Base-by-base conservation (phyloP, 2,113 vertebrate genomes). In the Camarhynchus parvulus region DNA sequence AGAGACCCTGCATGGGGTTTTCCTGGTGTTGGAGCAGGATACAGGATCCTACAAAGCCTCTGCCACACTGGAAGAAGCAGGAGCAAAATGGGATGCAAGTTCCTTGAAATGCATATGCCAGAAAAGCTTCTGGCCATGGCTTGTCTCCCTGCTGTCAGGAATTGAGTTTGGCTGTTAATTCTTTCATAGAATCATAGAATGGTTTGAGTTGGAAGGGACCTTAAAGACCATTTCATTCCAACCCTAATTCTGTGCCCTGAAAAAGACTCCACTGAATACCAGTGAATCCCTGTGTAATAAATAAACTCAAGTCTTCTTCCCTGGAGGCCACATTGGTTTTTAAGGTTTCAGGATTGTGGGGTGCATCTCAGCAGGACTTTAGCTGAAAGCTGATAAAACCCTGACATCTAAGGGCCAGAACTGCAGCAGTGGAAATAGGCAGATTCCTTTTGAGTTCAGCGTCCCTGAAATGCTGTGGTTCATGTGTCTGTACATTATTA, bases 1-100 rank as follows among this genome's bases (percentile, higher is more conserved):
- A 49, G 3, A 1, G 1, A 28, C 18, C 17, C 42, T 82, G 64
- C 18, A 4, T 1, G 0, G 64, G 10, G 10, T 78, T 84, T 47
- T 83, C 21, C 15, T 55, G 47, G 15, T 47, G 18, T 23, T 53
- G 30, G 42, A 82, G n/a, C 23, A 47, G 66, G 44, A 62, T 42
- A 24, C 16, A 41, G 64, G 15, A 55, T 74, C 58, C 37, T 67
- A 33, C 5, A 4, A 52, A 82, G 15, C 44, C 25, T 87, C 33
- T 33, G 37, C n/a, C 31, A 35, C 10, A 12, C 28, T 10, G 39
- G 53, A 64, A 77, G 39, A 67, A 80, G 31, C 1, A 2, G 55
- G 22, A 87, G 24, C 24, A 55, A 59, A 72, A 77, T 59, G 16
- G 39, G 35, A 21, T 22, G 9, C 13, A 64, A 53, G 13, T 68